Evolutionary conservation across 2,113 vertebrate species (phyloP).

Genomic region (Isichthys henryi): DNA sequence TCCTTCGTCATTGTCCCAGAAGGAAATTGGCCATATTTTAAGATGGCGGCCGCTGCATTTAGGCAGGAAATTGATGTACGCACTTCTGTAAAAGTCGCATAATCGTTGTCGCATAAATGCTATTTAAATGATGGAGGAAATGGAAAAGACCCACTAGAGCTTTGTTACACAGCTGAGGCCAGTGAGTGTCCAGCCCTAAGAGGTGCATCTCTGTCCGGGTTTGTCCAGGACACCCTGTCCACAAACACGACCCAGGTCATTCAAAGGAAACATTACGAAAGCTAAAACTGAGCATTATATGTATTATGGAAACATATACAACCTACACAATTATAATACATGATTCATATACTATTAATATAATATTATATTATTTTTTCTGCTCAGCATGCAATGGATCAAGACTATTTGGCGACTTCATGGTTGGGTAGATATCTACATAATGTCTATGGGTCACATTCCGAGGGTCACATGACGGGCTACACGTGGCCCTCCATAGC

Average conservation of each 20-base stretch:
- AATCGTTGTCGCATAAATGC: conserved; percentile 8
- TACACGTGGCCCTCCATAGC: neutral
- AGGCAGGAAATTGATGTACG: conserved; percentile 14
- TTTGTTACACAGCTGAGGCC: neutral
- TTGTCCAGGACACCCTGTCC: neutral
- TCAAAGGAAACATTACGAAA: neutral
- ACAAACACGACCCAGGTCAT: neutral
- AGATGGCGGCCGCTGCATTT: conserved; percentile 6
- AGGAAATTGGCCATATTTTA: conserved; percentile 13
- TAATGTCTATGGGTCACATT: neutral
- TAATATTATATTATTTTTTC: neutral
- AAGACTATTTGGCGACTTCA: neutral
- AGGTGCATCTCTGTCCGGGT: neutral
- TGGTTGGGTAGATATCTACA: neutral
- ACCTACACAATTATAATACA: neutral
- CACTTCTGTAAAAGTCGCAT: conserved; percentile 12
- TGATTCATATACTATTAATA: neutral
- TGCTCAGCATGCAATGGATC: neutral
- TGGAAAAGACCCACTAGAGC: neutral
- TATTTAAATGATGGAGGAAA: neutral
- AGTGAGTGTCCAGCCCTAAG: neutral
- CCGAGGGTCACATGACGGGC: neutral
- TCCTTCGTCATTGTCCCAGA: neutral
- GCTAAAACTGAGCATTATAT: neutral
- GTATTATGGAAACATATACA: neutral